phyloP scores from a whole-genome alignment of 2,888 invertebrate genomes.

The Nephrotoma flavescens region DNA sequence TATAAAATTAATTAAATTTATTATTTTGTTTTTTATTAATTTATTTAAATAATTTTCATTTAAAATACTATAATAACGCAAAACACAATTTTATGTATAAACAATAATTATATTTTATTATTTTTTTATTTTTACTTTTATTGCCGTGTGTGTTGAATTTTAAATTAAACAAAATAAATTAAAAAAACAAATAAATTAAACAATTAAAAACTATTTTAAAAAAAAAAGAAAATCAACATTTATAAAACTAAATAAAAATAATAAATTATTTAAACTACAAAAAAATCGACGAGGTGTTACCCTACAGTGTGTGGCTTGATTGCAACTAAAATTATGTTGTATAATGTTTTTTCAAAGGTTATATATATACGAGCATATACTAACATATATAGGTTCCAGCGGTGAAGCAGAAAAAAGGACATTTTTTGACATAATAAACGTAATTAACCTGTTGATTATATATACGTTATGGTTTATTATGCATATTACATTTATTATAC shows the following conservation, averaged over 20 bases:
- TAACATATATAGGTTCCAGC: background rate
- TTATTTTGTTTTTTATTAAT: background rate
- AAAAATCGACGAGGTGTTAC: background rate
- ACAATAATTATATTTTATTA: background rate
- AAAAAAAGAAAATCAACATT: conserved; percentile 11
- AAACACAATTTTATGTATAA: background rate
- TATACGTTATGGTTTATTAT: background rate
- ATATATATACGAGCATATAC: background rate
- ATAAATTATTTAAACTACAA: conserved; percentile 8
- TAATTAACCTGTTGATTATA: background rate
- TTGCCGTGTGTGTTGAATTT: conserved; percentile 9
- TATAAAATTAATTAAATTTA: background rate
- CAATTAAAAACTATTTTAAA: conserved; percentile 1
- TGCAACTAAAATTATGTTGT: background rate
- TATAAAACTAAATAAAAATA: conserved; percentile 14
- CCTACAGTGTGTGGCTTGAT: background rate
- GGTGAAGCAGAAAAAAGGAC: background rate
- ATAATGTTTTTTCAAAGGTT: background rate
- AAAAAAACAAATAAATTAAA: conserved; percentile 12
- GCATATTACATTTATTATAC: too few relatives aligned
- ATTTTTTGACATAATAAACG: background rate
- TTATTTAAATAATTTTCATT: background rate
- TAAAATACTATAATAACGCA: conserved; percentile 12
- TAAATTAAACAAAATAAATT: conserved; percentile 8
- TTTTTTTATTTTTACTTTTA: background rate